Evolutionary conservation across 1,140 invertebrate genomes (phyloP).

Genomic region (Euura saliciscinereae): DNA sequence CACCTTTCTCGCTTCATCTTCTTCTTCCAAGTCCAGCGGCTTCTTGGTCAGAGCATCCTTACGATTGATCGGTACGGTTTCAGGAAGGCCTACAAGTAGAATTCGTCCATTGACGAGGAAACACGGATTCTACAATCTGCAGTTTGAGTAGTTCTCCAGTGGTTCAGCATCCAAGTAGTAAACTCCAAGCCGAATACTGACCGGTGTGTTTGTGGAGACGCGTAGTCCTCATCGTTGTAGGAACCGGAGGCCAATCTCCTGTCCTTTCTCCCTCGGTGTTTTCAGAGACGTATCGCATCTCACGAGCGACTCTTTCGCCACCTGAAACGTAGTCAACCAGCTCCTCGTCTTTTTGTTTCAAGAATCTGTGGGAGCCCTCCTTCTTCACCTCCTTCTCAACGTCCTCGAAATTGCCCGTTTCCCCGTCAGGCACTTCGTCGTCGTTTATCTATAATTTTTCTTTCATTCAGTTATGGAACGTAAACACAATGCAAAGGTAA

Average conservation of each 20-base stretch:
- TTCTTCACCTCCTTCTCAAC: conserved; percentile 59
- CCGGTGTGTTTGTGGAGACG: conserved; percentile 39
- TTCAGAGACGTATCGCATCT: conserved; percentile 79
- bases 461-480: not conserved
- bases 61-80: conserved; percentile 61
- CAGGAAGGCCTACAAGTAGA: conserved; percentile 35
- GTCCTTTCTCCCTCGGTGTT: conserved; percentile 70
- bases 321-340: conserved; percentile 78
- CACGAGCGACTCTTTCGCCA: conserved; percentile 73
- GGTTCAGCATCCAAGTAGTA: too few species aligned
- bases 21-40: conserved; percentile 82
- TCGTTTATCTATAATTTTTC: conserved; percentile 65
- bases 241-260: conserved; percentile 49
- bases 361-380: conserved; percentile 63
- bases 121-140: not conserved
- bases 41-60: conserved; percentile 81
- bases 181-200: not conserved
- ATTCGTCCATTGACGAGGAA: conserved; percentile 25
- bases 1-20: conserved; percentile 86
- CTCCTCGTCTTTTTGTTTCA: conserved; percentile 66
- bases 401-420: conserved; percentile 52
- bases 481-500: not conserved
- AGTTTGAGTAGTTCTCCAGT: not conserved
- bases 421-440: conserved; percentile 73
- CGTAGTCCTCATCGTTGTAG: conserved; percentile 39